Evolutionary conservation across 2,113 vertebrate genomes (phyloP).

Genomic region (Beaufortia kweichowensis): DNA sequence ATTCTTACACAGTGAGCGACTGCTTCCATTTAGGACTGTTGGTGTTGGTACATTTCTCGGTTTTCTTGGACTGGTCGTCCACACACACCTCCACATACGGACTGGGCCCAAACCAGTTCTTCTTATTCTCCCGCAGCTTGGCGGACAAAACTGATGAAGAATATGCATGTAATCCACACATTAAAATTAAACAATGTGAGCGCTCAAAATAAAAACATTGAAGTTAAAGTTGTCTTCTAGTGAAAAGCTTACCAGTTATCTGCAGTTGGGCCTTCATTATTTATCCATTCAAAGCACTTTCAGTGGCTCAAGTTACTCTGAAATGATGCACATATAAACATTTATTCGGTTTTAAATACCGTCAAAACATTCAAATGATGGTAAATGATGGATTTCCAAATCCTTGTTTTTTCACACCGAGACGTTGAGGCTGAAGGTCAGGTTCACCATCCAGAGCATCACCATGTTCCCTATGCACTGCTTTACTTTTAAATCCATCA

Average conservation of each 20-base stretch:
- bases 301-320: slow-evolving; percentile 32
- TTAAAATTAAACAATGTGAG: not conserved
- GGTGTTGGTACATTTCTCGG: slow-evolving; percentile 96
- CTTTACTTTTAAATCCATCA: too few relatives aligned
- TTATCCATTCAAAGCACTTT: slow-evolving; percentile 77
- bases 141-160: slow-evolving; percentile 87
- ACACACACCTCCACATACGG: slow-evolving; percentile 96
- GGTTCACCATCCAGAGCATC: too few relatives aligned
- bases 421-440: too few relatives aligned
- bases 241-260: slow-evolving; percentile 83
- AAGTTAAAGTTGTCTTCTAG: not conserved
- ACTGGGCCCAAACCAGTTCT: slow-evolving; percentile 98
- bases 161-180: not conserved
- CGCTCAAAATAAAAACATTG: too few relatives aligned
- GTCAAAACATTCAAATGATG: not conserved
- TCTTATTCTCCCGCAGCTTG: slow-evolving; percentile 95
- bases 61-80: slow-evolving; percentile 97
- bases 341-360: not conserved
- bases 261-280: slow-evolving; percentile 98
- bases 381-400: not conserved
- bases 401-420: too few relatives aligned
- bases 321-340: not conserved
- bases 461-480: too few relatives aligned
- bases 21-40: slow-evolving; percentile 98
- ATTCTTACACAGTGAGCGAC: slow-evolving; percentile 91